A percentile compares a stretch with the other conserved stretches of the same genome.
phyloP scores from a whole-genome alignment of 2,113 vertebrate genomes.

The Cebus imitator region DNA sequence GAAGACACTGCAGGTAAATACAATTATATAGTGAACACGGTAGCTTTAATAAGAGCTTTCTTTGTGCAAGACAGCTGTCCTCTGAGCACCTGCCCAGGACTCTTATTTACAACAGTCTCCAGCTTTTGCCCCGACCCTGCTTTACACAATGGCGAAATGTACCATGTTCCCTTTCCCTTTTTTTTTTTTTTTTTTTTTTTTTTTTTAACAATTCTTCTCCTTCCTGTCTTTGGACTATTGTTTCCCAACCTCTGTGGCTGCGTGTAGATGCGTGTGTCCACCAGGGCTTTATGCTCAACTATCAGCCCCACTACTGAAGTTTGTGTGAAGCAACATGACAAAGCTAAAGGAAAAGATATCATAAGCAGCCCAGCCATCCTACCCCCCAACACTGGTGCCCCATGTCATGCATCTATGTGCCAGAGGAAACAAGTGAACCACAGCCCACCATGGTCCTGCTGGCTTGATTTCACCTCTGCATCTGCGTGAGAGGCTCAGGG shows the following conservation, averaged over 20 bases:
- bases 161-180: neutral
- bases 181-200: too few species aligned
- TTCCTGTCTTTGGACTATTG: neutral
- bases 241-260: neutral
- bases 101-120: conserved; percentile 27
- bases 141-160: neutral
- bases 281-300: neutral
- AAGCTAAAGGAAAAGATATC: neutral
- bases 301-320: neutral
- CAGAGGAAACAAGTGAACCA: neutral
- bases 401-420: neutral
- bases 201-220: neutral
- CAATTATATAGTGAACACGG: conserved; percentile 74
- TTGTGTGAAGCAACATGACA: neutral
- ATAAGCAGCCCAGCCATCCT: neutral
- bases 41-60: conserved; percentile 66
- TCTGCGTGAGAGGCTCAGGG: neutral
- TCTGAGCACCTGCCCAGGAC: conserved; percentile 71
- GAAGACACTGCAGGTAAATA: conserved; percentile 70
- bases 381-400: neutral
- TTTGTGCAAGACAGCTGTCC: conserved; percentile 75
- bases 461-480: neutral
- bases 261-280: neutral
- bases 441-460: neutral
- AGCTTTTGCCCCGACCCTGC: conserved; percentile 4